Evolutionary conservation across 2,888 invertebrate species (phyloP).

Genomic region (Eumacrocentrus americanus): DNA sequence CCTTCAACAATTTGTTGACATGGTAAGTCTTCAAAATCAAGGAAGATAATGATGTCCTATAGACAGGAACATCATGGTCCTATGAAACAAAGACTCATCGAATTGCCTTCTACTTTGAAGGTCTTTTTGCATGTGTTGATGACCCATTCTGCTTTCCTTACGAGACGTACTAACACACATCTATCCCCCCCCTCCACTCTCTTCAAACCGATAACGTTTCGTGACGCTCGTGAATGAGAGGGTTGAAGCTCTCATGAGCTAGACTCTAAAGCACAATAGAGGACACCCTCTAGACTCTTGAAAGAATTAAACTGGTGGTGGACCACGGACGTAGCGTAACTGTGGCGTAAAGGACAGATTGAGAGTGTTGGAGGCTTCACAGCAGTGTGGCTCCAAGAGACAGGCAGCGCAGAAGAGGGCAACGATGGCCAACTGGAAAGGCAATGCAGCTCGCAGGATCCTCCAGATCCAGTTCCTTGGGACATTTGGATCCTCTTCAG

Average conservation of each 20-base stretch:
- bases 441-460: slow-evolving; percentile 74
- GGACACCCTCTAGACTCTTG: background rate
- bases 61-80: too few relatives aligned
- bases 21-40: background rate
- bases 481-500: slow-evolving; percentile 63
- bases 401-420: slow-evolving; percentile 77
- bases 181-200: too few relatives aligned
- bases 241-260: slow-evolving; percentile 11
- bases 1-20: too few relatives aligned
- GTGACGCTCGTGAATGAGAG: background rate
- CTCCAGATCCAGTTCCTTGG: slow-evolving; percentile 74
- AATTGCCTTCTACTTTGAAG: too few relatives aligned
- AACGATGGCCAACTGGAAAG: slow-evolving; percentile 77
- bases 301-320: slow-evolving; percentile 75
- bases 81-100: too few relatives aligned
- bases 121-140: too few relatives aligned
- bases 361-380: slow-evolving; percentile 78
- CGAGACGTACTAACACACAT: too few relatives aligned
- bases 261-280: background rate
- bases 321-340: slow-evolving; percentile 80
- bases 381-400: slow-evolving; percentile 77
- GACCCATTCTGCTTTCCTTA: too few relatives aligned
- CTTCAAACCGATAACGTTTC: background rate
- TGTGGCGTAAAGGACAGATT: slow-evolving; percentile 80
- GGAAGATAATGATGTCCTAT: background rate